phyloP scores from a whole-genome alignment of 2,797 vertebrate species.

The Paratrypauchen microcephalus region DNA sequence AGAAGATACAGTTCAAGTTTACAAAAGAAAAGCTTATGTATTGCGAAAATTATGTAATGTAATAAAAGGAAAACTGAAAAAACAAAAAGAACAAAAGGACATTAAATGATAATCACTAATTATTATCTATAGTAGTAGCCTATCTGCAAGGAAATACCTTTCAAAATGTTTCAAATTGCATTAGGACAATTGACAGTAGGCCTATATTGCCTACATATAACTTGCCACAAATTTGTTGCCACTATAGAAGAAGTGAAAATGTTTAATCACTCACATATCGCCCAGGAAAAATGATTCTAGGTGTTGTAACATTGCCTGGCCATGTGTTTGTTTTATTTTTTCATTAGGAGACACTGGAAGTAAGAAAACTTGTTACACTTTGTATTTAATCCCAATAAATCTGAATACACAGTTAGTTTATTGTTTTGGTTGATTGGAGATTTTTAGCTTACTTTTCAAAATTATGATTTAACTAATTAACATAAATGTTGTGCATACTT shows the following conservation, averaged over 20 bases:
- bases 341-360: background rate
- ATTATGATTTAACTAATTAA: no score
- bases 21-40: background rate
- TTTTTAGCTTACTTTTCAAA: no score
- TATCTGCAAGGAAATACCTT: background rate
- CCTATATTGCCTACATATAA: background rate
- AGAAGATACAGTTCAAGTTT: slow-evolving; percentile 24
- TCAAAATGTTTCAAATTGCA: background rate
- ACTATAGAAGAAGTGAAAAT: background rate
- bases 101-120: background rate
- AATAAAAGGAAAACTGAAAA: background rate
- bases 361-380: background rate
- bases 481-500: no score
- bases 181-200: no score
- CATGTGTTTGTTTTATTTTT: background rate
- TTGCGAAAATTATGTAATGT: background rate
- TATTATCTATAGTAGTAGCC: no score
- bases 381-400: background rate
- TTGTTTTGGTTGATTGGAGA: no score
- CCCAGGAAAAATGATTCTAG: no score
- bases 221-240: background rate
- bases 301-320: background rate
- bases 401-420: background rate
- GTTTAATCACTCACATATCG: no score
- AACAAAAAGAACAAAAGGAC: background rate